Conservation (phyloP, 1,140 invertebrate genomes). For the Drosophila teissieri region DNA sequence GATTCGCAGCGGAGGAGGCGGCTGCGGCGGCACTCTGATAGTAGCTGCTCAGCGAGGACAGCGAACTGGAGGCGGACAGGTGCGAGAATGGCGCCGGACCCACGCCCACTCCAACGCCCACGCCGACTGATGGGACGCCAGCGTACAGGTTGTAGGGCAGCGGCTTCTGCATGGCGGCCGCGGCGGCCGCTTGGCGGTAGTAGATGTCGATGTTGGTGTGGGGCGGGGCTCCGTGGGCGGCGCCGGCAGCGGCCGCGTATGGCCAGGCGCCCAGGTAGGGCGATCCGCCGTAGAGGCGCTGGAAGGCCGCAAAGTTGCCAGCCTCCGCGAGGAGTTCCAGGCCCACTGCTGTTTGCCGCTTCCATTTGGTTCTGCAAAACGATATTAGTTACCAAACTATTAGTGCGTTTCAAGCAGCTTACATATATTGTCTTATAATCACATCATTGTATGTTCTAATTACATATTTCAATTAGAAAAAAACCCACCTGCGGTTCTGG, state of each 20-base stretch:
- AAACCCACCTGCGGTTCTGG: slow-evolving; percentile 96
- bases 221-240: slow-evolving; percentile 86
- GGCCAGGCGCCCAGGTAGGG: slow-evolving; percentile 88
- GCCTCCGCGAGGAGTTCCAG: slow-evolving; percentile 98
- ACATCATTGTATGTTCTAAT: too few relatives aligned
- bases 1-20: slow-evolving; percentile 56
- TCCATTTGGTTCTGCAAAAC: slow-evolving; percentile 98
- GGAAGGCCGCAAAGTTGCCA: slow-evolving; percentile 98
- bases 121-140: slow-evolving; percentile 73
- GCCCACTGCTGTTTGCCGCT: slow-evolving; percentile 98
- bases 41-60: slow-evolving; percentile 84
- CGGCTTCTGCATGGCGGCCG: slow-evolving; percentile 92
- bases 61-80: slow-evolving; percentile 82
- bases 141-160: slow-evolving; percentile 90
- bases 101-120: slow-evolving; percentile 52
- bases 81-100: slow-evolving; percentile 77
- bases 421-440: too few relatives aligned
- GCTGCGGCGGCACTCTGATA: slow-evolving; percentile 78
- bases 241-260: slow-evolving; percentile 85
- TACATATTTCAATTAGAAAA: neutral
- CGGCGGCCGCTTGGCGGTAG: slow-evolving; percentile 90
- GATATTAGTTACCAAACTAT: neutral
- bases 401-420: too few relatives aligned
- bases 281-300: slow-evolving; percentile 93
- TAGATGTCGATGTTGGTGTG: slow-evolving; percentile 91